Base-by-base conservation (phyloP, 1,140 invertebrate genomes). In the Brachionus rotundiformis region DNA sequence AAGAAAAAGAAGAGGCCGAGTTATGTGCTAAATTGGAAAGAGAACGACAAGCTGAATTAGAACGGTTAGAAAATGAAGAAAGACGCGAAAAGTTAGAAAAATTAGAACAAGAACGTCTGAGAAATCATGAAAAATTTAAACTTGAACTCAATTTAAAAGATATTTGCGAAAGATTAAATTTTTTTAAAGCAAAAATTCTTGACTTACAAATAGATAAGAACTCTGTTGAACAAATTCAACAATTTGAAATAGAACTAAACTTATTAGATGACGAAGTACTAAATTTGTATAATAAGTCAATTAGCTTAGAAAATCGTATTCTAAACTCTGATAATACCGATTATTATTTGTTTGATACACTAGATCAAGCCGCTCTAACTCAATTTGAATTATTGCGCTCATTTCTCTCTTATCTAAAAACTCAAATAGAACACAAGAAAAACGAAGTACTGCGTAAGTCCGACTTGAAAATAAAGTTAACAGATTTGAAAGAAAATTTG, bases 141-240 rank as follows among this genome's bases (percentile, higher is more conserved):
- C 68, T 73, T 44, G 68, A 73, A 29, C 39, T 73, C 44, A 4
- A 73, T 25, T n/a, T 73, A 23, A 73, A 73, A 73, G 68, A 73
- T 25, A 79, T 59, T 0, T 79, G 76, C 11, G 76, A 79, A 79
- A 7, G 47, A 10, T 59, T 79, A 13, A 73, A 73, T 44, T 23
- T 11, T 2, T 7, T 73, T 13, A 73, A 73, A 13, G 1, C 10
- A 0, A 79, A 79, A 79, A 79, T 79, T 8, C 8, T 68, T 1
- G 63, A 68, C 19, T 16, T 68, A 16, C 29, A 68, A 68, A 39
- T 36, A 39, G 33, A 33, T 8, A 6, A 36, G 41, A 79, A 63
- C 41, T 59, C 59, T 0, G 47, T 39, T 7, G 36, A 79, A 19
- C 16, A 59, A 25, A 54, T 79, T 59, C 6, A 79, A 39, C 11